These are phyloP conservation scores for Oppia nitens DNA, from an alignment of 1,140 invertebrate genomes.

Conservation along the genomic window DNA sequence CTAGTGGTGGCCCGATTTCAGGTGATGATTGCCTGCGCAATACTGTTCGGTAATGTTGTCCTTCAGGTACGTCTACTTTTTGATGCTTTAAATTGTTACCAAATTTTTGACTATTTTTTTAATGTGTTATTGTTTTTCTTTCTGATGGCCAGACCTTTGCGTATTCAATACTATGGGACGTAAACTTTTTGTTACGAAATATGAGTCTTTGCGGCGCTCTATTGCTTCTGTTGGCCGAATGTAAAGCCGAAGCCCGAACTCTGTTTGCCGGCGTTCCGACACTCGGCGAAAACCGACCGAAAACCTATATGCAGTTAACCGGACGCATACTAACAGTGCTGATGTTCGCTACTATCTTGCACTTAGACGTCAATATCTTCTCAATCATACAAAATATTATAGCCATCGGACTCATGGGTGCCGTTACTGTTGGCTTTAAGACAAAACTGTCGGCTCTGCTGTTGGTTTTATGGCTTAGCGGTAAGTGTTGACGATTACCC, in stretches of 20 bases:
- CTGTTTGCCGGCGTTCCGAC: constrained; percentile 96
- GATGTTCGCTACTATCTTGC: constrained; percentile 93
- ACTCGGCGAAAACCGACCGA: constrained; percentile 89
- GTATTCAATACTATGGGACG: constrained; percentile 95
- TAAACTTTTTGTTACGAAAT: constrained; percentile 85
- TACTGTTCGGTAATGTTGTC: constrained; percentile 89
- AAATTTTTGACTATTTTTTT: not conserved
- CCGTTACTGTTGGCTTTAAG: constrained; percentile 94
- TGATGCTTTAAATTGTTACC: not conserved
- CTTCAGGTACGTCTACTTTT: constrained; percentile 48
- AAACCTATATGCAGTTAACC: constrained; percentile 88
- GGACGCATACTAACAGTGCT: constrained; percentile 89
- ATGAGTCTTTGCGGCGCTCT: constrained; percentile 88
- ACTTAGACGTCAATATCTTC: constrained; percentile 77
- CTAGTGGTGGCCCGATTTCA: constrained; percentile 85
- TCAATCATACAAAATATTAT: constrained; percentile 75
- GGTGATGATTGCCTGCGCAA: constrained; percentile 82
- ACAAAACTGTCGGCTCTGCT: constrained; percentile 93
- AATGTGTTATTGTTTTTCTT: not conserved
- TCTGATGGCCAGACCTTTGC: constrained; percentile 58
- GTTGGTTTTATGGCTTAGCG: constrained; percentile 70
- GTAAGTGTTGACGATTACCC: constrained; percentile 12
- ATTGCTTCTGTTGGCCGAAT: constrained; percentile 82
- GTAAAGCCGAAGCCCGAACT: constrained; percentile 70
- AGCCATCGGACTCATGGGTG: constrained; percentile 81